These are phyloP conservation scores for Cynodonichthys magdalenae DNA, from an alignment of 2,797 vertebrate genomes.

Conservation along the genomic window DNA sequence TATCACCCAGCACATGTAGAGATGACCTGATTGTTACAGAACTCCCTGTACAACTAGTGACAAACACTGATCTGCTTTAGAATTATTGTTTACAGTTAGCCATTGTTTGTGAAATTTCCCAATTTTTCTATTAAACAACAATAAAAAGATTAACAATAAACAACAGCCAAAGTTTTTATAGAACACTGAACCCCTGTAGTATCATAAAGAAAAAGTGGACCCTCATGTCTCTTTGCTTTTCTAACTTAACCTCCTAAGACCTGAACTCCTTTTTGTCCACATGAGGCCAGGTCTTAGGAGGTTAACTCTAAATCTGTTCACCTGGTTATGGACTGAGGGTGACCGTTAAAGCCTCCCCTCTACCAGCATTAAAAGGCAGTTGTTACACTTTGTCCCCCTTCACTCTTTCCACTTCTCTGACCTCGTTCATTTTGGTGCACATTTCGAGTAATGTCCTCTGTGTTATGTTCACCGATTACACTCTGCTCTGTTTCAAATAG, in stretches of 20 bases:
- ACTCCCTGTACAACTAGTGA: neutral
- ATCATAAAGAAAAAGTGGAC: neutral
- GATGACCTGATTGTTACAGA: too few relatives aligned
- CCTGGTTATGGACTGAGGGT: neutral
- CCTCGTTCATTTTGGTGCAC: neutral
- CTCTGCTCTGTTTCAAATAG: neutral
- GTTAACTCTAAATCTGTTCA: too few relatives aligned
- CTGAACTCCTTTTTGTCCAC: too few relatives aligned
- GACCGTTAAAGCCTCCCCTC: neutral
- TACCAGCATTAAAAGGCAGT: neutral
- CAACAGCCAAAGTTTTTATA: too few relatives aligned
- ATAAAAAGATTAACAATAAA: too few relatives aligned
- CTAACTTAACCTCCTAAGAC: too few relatives aligned
- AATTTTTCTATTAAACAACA: too few relatives aligned
- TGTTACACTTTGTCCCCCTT: neutral
- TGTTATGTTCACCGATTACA: neutral
- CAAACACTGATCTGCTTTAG: neutral
- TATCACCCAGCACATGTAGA: too few relatives aligned
- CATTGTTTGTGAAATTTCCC: neutral
- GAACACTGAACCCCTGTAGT: neutral
- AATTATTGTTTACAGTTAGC: neutral
- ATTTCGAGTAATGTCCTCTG: slow-evolving; percentile 3
- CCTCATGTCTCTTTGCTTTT: too few relatives aligned
- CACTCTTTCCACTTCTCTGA: neutral
- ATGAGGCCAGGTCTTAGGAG: too few relatives aligned